These are phyloP conservation scores for Ectemnius lituratus DNA, from an alignment of 2,888 invertebrate genomes.

Conservation along the genomic window DNA sequence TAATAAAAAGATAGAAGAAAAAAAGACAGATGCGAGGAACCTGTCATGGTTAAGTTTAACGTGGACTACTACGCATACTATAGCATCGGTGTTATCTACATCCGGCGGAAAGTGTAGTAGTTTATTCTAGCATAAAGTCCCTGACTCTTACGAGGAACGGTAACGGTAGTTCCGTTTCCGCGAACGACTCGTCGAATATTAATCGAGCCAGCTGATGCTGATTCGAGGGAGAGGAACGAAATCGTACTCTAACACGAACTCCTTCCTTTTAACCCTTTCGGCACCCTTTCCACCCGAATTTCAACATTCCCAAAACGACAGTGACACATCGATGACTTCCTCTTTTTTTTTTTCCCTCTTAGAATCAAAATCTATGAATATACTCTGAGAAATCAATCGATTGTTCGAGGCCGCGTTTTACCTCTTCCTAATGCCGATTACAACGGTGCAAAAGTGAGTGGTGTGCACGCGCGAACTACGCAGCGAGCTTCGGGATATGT, in stretches of 20 bases:
- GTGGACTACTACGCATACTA: background rate
- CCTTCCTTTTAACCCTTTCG: background rate
- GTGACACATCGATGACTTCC: background rate
- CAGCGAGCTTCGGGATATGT: background rate
- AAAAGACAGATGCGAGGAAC: background rate
- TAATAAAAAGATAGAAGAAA: too few relatives aligned
- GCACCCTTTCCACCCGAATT: background rate
- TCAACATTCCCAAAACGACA: background rate
- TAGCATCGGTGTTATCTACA: background rate
- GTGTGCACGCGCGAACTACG: background rate
- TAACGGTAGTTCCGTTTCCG: conserved; percentile 50
- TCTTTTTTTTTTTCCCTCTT: background rate
- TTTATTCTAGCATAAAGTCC: conserved; percentile 11
- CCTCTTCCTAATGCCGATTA: conserved; percentile 1
- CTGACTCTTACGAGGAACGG: conserved; percentile 6
- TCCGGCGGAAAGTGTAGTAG: conserved; percentile 5
- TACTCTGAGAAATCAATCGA: background rate
- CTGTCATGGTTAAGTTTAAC: background rate
- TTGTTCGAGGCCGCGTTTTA: too few relatives aligned
- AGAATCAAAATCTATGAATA: too few relatives aligned
- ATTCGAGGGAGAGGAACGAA: conserved; percentile 1
- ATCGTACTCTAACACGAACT: background rate
- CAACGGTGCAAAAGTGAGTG: background rate
- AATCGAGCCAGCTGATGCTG: conserved; percentile 58
- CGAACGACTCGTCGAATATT: conserved; percentile 71